Conservation (phyloP, 2,888 invertebrate genomes). For the Stenotaenia linearis region DNA sequence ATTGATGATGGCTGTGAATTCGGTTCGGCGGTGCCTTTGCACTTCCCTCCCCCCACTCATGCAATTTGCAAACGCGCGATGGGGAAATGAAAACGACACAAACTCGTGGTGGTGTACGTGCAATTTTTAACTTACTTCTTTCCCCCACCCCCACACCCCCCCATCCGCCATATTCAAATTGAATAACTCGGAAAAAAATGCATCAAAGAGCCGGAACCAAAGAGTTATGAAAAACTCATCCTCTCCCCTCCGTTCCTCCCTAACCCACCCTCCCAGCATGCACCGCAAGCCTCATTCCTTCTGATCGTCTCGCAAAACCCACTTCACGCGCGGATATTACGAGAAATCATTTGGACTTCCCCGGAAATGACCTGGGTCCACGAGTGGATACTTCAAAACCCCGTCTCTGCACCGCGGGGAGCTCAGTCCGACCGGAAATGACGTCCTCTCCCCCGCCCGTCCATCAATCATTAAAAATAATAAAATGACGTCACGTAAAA, state of each 20-base stretch:
- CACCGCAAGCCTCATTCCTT: too few species aligned
- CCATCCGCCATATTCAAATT: neutral
- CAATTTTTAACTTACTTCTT: neutral
- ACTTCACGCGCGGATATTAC: neutral
- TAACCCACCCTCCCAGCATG: neutral
- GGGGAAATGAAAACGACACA: conserved; percentile 13
- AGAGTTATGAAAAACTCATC: neutral
- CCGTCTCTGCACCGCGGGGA: neutral
- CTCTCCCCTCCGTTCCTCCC: neutral
- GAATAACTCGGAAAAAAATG: neutral
- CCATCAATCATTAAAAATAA: neutral
- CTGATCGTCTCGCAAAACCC: neutral
- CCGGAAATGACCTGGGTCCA: neutral
- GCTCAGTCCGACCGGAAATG: neutral
- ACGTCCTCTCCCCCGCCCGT: neutral
- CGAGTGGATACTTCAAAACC: neutral
- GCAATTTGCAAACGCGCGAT: conserved; percentile 11
- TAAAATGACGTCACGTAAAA: neutral
- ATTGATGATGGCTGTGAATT: conserved; percentile 4
- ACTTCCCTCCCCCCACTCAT: neutral
- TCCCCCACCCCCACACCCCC: neutral
- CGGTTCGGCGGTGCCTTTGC: conserved; percentile 11
- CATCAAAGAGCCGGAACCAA: conserved; percentile 3
- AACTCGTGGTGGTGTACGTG: neutral
- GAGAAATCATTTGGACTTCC: conserved; percentile 1